phyloP scores from a whole-genome alignment of 2,113 vertebrate species.

The Lophotis ruficrista region DNA sequence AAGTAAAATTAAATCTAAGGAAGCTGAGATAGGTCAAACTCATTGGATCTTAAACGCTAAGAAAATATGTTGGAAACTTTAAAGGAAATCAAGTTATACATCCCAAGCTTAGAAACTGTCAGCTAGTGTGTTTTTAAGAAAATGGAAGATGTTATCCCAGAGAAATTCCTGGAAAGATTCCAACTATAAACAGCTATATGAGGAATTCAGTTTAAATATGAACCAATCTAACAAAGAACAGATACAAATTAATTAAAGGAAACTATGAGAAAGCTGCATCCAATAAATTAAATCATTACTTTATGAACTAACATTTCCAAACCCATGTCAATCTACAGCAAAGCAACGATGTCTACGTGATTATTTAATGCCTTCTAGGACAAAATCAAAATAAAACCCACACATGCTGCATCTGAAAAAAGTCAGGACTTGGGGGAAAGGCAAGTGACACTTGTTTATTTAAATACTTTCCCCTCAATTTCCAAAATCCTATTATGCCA shows the following conservation, averaged over 20 bases:
- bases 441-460: background rate
- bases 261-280: background rate
- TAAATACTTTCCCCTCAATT: background rate
- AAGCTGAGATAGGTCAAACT: background rate
- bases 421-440: background rate
- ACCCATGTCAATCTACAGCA: background rate
- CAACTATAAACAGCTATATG: background rate
- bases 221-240: background rate
- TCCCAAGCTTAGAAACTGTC: background rate
- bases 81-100: background rate
- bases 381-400: background rate
- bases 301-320: background rate
- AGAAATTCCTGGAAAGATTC: background rate
- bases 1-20: slow-evolving; percentile 28
- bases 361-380: background rate
- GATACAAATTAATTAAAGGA: background rate
- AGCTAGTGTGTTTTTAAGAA: background rate
- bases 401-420: background rate
- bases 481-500: background rate
- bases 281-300: background rate
- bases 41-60: background rate
- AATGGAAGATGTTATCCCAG: background rate
- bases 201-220: background rate
- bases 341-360: background rate
- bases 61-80: background rate